Conservation (phyloP, 2,888 invertebrate genomes). For the Pherbina coryleti region DNA sequence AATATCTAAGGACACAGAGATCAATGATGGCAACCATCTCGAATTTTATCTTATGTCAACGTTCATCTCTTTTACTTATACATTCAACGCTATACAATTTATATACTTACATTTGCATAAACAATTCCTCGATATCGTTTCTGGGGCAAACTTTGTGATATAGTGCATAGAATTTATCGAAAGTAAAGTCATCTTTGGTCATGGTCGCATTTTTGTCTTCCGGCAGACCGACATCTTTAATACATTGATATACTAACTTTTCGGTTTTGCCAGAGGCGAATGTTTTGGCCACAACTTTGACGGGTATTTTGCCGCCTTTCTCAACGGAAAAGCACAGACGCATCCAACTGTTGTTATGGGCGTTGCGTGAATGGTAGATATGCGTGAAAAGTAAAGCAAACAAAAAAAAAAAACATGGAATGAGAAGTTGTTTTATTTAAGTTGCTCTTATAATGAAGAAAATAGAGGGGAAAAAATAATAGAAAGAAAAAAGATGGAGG, state of each 20-base stretch:
- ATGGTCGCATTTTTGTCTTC: slow-evolving; percentile 96
- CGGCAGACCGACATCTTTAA: slow-evolving; percentile 93
- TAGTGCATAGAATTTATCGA: slow-evolving; percentile 97
- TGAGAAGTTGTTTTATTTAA: not conserved
- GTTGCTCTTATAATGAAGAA: not conserved
- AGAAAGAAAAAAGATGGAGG: not conserved
- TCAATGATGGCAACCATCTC: too few species aligned
- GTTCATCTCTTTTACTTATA: not conserved
- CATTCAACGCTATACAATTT: not conserved
- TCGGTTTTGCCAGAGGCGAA: slow-evolving; percentile 99
- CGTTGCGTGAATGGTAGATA: not conserved
- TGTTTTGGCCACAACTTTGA: slow-evolving; percentile 95
- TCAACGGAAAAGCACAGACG: slow-evolving; percentile 94
- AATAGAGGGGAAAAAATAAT: not conserved
- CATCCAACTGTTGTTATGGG: slow-evolving; percentile 87
- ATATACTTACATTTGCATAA: slow-evolving; percentile 90
- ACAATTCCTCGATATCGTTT: slow-evolving; percentile 98
- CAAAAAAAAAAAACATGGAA: slow-evolving; percentile 6
- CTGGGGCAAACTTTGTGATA: slow-evolving; percentile 99
- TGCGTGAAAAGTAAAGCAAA: not conserved
- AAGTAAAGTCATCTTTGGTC: slow-evolving; percentile 94
- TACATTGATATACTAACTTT: slow-evolving; percentile 96
- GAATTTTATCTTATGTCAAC: too few species aligned
- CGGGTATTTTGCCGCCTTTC: slow-evolving; percentile 94
- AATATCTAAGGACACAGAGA: not conserved